Percentiles rank a stretch among this genome's conserved stretches.
Evolutionary conservation across 1,140 invertebrate species (phyloP).

Genomic region (Caenorhabditis briggsae): DNA sequence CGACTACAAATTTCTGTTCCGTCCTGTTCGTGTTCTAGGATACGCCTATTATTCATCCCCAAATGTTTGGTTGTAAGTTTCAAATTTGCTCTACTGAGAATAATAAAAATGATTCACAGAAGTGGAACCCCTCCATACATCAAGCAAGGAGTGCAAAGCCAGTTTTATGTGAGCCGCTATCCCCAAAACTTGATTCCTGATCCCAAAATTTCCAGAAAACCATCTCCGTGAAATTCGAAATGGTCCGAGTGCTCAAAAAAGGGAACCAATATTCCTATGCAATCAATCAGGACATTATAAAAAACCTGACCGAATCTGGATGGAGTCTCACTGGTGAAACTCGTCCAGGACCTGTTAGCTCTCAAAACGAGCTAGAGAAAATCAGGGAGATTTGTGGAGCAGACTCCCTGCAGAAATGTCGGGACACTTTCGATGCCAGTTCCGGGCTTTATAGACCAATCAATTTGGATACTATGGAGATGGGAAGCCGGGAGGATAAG

Average conservation of each 20-base stretch:
- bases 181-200: background rate
- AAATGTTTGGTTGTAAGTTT: conserved; percentile 18
- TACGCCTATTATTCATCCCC: background rate
- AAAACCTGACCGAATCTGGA: background rate
- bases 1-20: background rate
- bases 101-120: background rate
- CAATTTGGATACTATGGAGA: background rate
- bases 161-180: background rate
- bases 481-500: background rate
- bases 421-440: background rate
- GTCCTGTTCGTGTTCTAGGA: background rate
- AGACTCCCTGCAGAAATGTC: background rate
- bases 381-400: background rate
- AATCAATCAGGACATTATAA: background rate
- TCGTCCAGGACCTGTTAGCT: background rate
- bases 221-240: conserved; percentile 1
- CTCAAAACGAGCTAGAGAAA: conserved; percentile 4
- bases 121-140: background rate
- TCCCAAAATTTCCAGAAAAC: background rate
- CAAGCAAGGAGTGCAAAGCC: background rate
- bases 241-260: background rate
- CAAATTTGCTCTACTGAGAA: background rate
- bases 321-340: background rate
- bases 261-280: background rate
- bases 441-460: conserved; percentile 1